Evolutionary conservation across 2,797 vertebrate genomes (phyloP), one percentile per base, ranked within the genome.

Genomic region (Muscicapa comitata): DNA sequence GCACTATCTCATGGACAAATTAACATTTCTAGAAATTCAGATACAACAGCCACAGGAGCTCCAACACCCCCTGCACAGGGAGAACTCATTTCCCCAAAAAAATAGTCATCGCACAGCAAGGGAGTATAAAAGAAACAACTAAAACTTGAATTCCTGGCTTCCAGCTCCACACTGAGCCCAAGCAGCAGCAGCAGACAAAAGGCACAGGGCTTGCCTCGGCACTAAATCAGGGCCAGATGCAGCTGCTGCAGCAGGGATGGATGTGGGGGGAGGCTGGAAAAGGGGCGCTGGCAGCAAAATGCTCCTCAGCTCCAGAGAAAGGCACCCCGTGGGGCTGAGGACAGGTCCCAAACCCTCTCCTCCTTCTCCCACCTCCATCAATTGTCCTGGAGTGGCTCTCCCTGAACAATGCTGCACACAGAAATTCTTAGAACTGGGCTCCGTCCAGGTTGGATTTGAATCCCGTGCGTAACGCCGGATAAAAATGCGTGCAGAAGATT

Each of bases 221-320:
- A 61, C 87, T 96, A 96, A 96, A 96, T 95, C 96, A 94, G 91
- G 95, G 94, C 94, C 96, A 96, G 95, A 93, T 94, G 94, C 72
- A 58, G 94, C 91, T 57, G 93, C 92, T 5, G 43, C 26, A 9
- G 80, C 83, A 77, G 0, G 50, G 76, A 51, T 3, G 83, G 83
- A 58, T 38, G 80, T 0, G 0, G 53, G 68, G 48, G 83, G 76
- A 76, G 83, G 71, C 67, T 91, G 94, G 59, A 91, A 87, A 54
- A 2, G 23, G 51, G 89, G 72, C 0, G 7, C 76, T 45, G 6
- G 2, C 72, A 35, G 70, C 54, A 50, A 40, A 68, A 42, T 0
- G 0, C 51, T 74, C 58, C 88, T 48, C 66, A 66, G 54, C 50
- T 38, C 47, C 24, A 29, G 65, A 31, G 25, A 68, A 50, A 68